These are phyloP conservation scores for Hypocryptadius cinnamomeus DNA, from an alignment of 2,113 vertebrate genomes.

Conservation along the genomic window DNA sequence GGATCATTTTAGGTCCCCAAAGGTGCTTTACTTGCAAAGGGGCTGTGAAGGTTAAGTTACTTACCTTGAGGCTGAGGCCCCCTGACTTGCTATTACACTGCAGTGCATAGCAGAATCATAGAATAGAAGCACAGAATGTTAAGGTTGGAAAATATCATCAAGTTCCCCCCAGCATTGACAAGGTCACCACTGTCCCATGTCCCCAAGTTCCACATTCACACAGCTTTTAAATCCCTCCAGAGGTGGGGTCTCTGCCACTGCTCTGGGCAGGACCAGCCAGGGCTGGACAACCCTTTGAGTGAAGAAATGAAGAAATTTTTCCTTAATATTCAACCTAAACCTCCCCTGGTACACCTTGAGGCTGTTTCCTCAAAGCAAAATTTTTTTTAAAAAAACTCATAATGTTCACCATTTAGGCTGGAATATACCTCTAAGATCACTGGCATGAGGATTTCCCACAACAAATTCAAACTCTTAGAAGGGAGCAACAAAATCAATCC, in stretches of 20 bases:
- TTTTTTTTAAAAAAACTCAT: neutral
- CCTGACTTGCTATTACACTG: neutral
- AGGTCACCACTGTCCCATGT: neutral
- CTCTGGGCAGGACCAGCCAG: neutral
- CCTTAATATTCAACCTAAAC: neutral
- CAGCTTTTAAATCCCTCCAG: neutral
- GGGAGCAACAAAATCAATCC: neutral
- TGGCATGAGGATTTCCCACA: neutral
- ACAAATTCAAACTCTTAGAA: neutral
- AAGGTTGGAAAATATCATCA: neutral
- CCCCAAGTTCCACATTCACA: neutral
- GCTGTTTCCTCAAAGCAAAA: neutral
- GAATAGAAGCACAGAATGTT: neutral
- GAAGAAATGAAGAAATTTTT: neutral
- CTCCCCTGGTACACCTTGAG: neutral
- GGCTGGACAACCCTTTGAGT: neutral
- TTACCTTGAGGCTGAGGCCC: neutral
- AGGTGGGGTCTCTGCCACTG: neutral
- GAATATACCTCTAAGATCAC: neutral
- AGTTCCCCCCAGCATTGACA: neutral
- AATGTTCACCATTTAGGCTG: neutral
- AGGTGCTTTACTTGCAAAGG: neutral
- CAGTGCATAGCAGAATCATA: neutral
- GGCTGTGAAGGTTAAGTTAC: neutral
- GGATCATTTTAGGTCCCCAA: neutral